Base-by-base conservation (phyloP, 1,140 invertebrate species). In the Cyrtorhinus lividipennis region DNA sequence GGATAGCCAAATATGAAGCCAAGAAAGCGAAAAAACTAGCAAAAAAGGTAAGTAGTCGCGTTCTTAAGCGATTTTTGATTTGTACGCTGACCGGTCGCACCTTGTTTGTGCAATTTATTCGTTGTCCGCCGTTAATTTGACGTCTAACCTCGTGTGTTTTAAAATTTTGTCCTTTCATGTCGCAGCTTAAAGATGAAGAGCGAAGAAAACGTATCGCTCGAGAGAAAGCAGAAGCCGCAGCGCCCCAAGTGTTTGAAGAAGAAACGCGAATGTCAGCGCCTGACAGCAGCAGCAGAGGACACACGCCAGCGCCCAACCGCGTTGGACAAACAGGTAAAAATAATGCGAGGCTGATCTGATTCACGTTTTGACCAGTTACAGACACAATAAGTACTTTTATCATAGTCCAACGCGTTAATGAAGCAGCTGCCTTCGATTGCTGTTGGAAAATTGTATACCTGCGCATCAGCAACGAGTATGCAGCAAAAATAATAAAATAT, bases 261-360 rank as follows among this genome's bases (percentile, higher is more conserved):
- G 88, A 91, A 69, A 92, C 88, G 1, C 80, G 88, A 67, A 92
- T 91, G 88, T 90, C 88, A 74, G 87, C 87, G 12, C 86, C 79
- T 68, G 76, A 75, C 53, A 81, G 76, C 58, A n/a, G 61, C 64
- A 74, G 72, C 38, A 79, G 24, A n/a, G 65, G 60, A 8, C 65
- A 67, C 15, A 66, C 65, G 38, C 57, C 65, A 1, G 57, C 58
- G 2, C 56, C 59, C 23, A 58, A 58, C 25, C 8, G 53, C 8
- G 13, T 24, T 26, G 27, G 30, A 3, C 12, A 45, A 20, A n/a
- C n/a, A n/a, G n/a, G n/a, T n/a, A n/a, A n/a, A n/a, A n/a, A n/a
- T n/a, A 12, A 22, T 27, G 2, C 53, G n/a, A n/a, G n/a, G n/a
- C n/a, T n/a, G n/a, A n/a, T n/a, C n/a, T n/a, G n/a, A n/a, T n/a